A percentile compares a stretch with the other conserved stretches of the same genome.
These are phyloP conservation scores for Tetragonula carbonaria DNA, from an alignment of 2,888 invertebrate species.

Conservation along the genomic window DNA sequence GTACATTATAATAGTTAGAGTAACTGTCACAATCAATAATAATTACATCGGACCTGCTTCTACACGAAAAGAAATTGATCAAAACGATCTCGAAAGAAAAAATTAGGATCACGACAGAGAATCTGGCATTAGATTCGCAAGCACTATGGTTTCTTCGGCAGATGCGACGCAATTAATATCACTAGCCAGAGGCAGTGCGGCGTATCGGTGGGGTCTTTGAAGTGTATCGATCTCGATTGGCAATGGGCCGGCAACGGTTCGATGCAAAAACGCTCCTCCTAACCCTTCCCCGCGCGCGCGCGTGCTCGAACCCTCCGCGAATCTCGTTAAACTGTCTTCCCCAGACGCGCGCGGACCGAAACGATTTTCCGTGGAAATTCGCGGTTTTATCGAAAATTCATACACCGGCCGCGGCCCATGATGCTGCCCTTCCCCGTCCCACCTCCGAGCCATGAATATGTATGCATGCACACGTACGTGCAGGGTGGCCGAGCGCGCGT, in stretches of 20 bases:
- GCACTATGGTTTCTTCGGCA: background rate
- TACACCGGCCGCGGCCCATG: constrained; percentile 40
- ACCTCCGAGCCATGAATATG: constrained; percentile 9
- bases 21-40: too few relatives aligned
- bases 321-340: constrained; percentile 73
- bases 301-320: constrained; percentile 30
- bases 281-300: constrained; percentile 30
- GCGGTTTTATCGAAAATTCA: constrained; percentile 73
- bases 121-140: background rate
- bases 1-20: too few relatives aligned
- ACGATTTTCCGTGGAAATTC: constrained; percentile 70
- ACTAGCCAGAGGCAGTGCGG: constrained; percentile 10
- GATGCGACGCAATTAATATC: constrained; percentile 35
- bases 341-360: constrained; percentile 60
- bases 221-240: constrained; percentile 67
- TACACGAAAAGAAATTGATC: too few relatives aligned
- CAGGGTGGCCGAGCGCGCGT: background rate
- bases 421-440: background rate
- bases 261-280: constrained; percentile 53
- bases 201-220: constrained; percentile 32
- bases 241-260: constrained; percentile 28
- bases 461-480: constrained; percentile 23
- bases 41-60: too few relatives aligned
- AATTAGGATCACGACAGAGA: background rate
- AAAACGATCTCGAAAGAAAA: too few relatives aligned